Conservation (phyloP, 2,888 invertebrate genomes). For the Drosophila kuntzei region DNA sequence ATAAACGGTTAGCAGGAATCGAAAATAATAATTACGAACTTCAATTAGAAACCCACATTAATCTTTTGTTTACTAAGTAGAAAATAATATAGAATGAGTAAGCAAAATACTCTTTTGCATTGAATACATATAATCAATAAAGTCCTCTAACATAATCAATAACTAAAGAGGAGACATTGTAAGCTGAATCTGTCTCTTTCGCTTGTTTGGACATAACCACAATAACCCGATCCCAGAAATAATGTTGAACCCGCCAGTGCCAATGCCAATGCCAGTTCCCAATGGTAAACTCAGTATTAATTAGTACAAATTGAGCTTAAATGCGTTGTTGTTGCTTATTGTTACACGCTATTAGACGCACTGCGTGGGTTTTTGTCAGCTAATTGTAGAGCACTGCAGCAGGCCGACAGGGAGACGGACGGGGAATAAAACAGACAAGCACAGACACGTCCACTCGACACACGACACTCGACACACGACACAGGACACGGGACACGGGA, state of each 20-base stretch:
- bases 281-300: conserved; percentile 61
- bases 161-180: not conserved
- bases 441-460: conserved; percentile 43
- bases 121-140: not conserved
- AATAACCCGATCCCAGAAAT: not conserved
- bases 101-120: not conserved
- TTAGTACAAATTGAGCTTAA: conserved; percentile 70
- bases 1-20: not conserved
- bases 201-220: not conserved
- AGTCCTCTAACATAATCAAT: not conserved
- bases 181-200: not conserved
- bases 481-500: not conserved
- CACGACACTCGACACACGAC: conserved; percentile 31
- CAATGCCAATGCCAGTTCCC: conserved; percentile 80
- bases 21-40: no score
- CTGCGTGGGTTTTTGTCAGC: conserved; percentile 45
- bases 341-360: conserved; percentile 44
- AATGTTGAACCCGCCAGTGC: not conserved
- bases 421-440: conserved; percentile 18
- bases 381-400: conserved; percentile 50
- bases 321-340: conserved; percentile 38
- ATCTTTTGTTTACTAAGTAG: no score
- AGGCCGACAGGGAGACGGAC: conserved; percentile 1
- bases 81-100: not conserved
- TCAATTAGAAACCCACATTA: no score